Conservation (phyloP, 1,140 invertebrate species). For the Pygmarrhopalites habei region DNA sequence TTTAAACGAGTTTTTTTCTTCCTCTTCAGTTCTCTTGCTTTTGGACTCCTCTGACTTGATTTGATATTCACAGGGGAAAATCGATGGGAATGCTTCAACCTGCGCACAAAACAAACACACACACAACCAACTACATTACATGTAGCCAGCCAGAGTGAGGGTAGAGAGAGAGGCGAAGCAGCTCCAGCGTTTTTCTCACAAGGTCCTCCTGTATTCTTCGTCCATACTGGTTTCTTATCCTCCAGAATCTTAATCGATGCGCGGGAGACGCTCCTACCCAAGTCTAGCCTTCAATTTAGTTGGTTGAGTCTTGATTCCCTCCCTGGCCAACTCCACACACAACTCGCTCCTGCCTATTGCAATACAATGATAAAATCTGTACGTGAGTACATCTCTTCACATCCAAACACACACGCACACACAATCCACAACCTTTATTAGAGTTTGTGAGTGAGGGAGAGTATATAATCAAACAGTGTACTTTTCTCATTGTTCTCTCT, state of each 20-base stretch:
- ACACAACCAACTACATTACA: too few relatives aligned
- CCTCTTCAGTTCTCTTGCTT: too few relatives aligned
- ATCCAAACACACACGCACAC: too few relatives aligned
- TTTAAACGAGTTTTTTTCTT: background rate
- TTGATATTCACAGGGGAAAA: conserved; percentile 15
- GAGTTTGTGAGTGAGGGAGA: too few relatives aligned
- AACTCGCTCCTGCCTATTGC: too few relatives aligned
- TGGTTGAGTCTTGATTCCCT: background rate
- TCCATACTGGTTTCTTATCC: conserved; percentile 14
- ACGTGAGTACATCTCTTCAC: too few relatives aligned
- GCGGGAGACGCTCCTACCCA: conserved; percentile 20
- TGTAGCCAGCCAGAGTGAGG: background rate
- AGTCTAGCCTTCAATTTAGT: background rate
- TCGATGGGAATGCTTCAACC: conserved; percentile 22
- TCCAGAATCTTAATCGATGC: conserved; percentile 29
- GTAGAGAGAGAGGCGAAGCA: background rate
- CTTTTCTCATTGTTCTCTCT: too few relatives aligned
- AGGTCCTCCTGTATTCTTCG: too few relatives aligned
- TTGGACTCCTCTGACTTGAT: conserved; percentile 5
- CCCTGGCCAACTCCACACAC: background rate
- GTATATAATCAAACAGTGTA: too few relatives aligned
- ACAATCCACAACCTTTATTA: too few relatives aligned
- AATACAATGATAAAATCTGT: too few relatives aligned
- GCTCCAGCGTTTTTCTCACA: too few relatives aligned
- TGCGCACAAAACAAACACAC: conserved; percentile 7